Conservation (phyloP, 2,888 invertebrate species). For the Yponomeuta malinellus region DNA sequence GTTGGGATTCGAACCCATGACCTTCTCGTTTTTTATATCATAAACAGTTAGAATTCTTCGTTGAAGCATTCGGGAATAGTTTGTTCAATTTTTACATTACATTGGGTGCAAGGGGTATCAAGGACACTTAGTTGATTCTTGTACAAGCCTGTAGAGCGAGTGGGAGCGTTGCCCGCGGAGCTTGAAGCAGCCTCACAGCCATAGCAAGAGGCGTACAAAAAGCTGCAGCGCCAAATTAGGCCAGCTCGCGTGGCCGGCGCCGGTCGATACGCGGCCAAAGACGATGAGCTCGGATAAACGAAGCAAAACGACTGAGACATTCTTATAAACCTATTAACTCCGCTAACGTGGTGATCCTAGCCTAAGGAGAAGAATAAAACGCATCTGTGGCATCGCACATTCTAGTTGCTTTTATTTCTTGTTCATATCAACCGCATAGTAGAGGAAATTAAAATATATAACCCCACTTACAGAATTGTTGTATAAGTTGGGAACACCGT, state of each 20-base stretch:
- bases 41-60: no score
- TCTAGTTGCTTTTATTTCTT: no score
- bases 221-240: slow-evolving; percentile 55
- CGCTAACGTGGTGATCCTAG: neutral
- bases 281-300: neutral
- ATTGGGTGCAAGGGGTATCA: neutral
- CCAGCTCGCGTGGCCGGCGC: slow-evolving; percentile 43
- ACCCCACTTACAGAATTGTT: no score
- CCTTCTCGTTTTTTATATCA: no score
- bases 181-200: neutral
- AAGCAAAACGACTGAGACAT: neutral
- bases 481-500: no score
- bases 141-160: neutral
- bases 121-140: neutral
- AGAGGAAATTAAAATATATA: no score
- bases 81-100: no score
- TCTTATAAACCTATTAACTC: neutral
- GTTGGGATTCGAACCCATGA: no score
- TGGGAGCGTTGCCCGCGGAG: neutral
- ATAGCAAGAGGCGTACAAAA: slow-evolving; percentile 47
- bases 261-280: slow-evolving; percentile 6
- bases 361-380: no score
- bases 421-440: no score
- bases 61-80: no score
- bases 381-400: no score